phyloP scores from a whole-genome alignment of 1,140 invertebrate genomes.

The Papilio polyxenes region DNA sequence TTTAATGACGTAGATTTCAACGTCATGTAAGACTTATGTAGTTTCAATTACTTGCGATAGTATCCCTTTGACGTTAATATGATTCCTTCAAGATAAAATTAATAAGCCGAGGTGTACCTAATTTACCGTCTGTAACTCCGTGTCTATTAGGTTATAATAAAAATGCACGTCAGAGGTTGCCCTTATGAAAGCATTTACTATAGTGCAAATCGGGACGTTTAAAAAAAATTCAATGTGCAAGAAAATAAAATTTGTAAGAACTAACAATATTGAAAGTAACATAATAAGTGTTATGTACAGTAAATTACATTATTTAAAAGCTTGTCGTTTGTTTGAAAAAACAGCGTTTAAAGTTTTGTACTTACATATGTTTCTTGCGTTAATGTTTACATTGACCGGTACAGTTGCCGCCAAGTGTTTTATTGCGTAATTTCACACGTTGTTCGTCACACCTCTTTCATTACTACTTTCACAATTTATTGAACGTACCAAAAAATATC shows the following conservation, averaged over 20 bases:
- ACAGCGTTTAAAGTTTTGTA: neutral
- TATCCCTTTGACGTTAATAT: neutral
- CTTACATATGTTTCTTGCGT: constrained; percentile 11
- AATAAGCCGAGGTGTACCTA: neutral
- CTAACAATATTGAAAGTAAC: too few species aligned
- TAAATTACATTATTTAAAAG: neutral
- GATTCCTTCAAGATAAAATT: neutral
- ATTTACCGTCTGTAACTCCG: too few species aligned
- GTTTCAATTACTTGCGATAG: neutral
- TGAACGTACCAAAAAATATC: neutral
- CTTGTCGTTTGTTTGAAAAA: constrained; percentile 7
- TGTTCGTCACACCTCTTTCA: constrained; percentile 22
- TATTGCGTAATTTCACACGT: constrained; percentile 18
- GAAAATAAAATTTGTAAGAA: too few species aligned
- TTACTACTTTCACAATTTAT: constrained; percentile 23
- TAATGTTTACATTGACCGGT: constrained; percentile 22
- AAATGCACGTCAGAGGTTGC: neutral
- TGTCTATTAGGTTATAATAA: neutral
- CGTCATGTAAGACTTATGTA: neutral
- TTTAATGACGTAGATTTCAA: constrained; percentile 7
- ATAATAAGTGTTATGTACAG: neutral
- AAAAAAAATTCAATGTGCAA: too few species aligned
- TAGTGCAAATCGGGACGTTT: too few species aligned
- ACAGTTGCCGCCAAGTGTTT: constrained; percentile 15
- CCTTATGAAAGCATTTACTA: neutral